These are phyloP conservation scores for Leucoptera coffeella DNA, from an alignment of 2,888 invertebrate genomes.

Conservation along the genomic window DNA sequence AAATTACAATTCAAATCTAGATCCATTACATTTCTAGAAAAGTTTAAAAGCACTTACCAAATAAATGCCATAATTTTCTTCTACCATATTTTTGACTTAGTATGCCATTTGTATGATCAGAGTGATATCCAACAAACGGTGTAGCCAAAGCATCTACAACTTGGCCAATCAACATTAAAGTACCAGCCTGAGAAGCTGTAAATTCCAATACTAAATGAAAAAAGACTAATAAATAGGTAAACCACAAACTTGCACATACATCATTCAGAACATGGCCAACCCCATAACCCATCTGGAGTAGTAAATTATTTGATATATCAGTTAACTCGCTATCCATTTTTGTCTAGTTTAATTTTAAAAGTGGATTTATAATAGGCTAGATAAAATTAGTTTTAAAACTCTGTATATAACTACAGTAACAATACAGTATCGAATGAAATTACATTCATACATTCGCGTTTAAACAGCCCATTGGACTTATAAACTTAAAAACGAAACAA, in stretches of 20 bases:
- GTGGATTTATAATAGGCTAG: no score
- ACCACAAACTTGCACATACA: constrained; percentile 91
- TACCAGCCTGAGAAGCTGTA: constrained; percentile 50
- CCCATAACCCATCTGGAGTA: constrained; percentile 55
- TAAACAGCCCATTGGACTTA: no score
- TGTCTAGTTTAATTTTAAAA: background rate
- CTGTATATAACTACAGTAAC: no score
- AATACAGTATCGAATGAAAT: no score
- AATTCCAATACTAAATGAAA: constrained; percentile 59
- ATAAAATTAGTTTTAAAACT: no score
- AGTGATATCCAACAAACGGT: constrained; percentile 80
- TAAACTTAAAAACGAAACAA: no score
- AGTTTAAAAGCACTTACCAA: constrained; percentile 54
- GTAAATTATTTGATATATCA: constrained; percentile 33
- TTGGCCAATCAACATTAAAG: constrained; percentile 74
- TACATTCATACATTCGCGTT: no score
- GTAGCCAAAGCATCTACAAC: constrained; percentile 81
- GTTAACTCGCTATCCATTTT: constrained; percentile 41
- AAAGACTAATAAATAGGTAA: constrained; percentile 83
- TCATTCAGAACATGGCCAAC: constrained; percentile 89
- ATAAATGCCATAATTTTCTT: constrained; percentile 84
- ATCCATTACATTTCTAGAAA: no score
- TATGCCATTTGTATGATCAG: constrained; percentile 65
- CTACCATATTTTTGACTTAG: constrained; percentile 68
- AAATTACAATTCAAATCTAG: no score